A percentile compares a stretch with the other conserved stretches of the same genome.
phyloP scores from a whole-genome alignment of 2,113 vertebrate genomes.

The Platycercus adscitus region DNA sequence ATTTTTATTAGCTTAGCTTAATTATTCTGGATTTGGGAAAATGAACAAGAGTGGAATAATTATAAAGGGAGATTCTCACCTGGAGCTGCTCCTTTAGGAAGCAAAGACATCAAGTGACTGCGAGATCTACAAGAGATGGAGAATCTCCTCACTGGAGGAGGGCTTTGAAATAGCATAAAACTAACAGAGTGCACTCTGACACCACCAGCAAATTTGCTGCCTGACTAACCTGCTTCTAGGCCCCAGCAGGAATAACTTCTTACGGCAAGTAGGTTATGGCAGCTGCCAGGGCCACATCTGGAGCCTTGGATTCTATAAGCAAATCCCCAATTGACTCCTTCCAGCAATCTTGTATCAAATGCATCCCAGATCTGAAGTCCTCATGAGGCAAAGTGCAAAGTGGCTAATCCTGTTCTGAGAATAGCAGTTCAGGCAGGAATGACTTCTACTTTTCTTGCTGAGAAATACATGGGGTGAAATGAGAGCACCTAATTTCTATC shows the following conservation, averaged over 20 bases:
- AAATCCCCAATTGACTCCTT: rapidly evolving
- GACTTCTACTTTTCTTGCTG: background rate
- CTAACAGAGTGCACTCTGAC: background rate
- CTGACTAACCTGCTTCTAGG: background rate
- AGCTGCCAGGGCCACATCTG: background rate
- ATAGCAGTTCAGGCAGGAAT: background rate
- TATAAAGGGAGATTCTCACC: background rate
- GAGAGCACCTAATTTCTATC: background rate
- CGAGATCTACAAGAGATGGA: background rate
- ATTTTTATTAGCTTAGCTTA: background rate
- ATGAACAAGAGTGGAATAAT: background rate
- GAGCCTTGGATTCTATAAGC: background rate
- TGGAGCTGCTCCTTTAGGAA: background rate
- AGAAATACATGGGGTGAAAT: background rate
- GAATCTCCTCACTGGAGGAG: background rate
- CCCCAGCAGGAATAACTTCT: background rate
- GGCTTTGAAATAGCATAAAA: background rate
- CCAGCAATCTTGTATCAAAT: background rate
- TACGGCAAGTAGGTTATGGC: background rate
- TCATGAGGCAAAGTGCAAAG: background rate
- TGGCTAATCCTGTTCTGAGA: background rate
- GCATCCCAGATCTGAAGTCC: background rate
- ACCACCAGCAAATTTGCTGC: background rate
- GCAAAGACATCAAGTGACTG: background rate
- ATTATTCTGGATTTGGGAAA: background rate